Conservation (phyloP, 2,797 vertebrate species). For the Myotis vivesi region DNA sequence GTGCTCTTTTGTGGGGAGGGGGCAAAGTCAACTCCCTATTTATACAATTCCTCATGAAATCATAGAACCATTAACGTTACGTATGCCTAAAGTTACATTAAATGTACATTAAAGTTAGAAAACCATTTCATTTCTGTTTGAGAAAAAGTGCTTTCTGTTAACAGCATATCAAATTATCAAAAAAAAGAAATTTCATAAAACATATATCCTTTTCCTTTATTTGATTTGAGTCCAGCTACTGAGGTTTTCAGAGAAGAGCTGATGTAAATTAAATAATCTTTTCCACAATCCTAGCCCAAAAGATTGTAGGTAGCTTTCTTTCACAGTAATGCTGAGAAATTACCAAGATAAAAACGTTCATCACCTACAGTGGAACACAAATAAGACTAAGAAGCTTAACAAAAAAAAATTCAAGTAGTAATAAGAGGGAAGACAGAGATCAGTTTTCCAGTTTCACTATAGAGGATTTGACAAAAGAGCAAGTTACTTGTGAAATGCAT, state of each 20-base stretch:
- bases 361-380: not conserved
- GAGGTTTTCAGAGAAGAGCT: not conserved
- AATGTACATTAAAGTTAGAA: not conserved
- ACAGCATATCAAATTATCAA: not conserved
- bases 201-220: not conserved
- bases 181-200: not conserved
- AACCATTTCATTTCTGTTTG: not conserved
- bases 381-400: not conserved
- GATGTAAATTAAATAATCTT: not conserved
- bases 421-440: not conserved
- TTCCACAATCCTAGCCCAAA: not conserved
- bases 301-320: not conserved
- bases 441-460: not conserved
- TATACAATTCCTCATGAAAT: not conserved
- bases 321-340: conserved; percentile 21
- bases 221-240: not conserved
- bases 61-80: not conserved
- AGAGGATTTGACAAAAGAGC: not conserved
- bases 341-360: not conserved
- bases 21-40: not conserved
- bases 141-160: not conserved
- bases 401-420: not conserved
- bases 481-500: not conserved
- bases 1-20: not conserved
- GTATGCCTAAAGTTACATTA: not conserved